Evolutionary conservation across 2,888 invertebrate species (phyloP).

Genomic region (Antheraea yamamai): DNA sequence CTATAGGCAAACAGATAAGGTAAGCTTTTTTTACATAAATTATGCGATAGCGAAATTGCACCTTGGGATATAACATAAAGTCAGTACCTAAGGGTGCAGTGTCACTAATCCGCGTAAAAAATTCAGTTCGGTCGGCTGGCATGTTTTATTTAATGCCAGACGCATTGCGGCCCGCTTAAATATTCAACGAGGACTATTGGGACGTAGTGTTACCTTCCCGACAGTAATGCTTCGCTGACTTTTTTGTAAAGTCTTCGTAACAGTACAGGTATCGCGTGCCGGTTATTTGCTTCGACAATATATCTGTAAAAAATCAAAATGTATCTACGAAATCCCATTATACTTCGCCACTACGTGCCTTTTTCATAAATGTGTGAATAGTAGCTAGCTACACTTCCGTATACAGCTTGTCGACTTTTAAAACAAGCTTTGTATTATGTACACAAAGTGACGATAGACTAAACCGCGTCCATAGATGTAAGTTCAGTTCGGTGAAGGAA

Average conservation of each 20-base stretch:
- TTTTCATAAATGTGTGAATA: too few relatives aligned
- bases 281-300: not conserved
- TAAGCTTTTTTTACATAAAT: not conserved
- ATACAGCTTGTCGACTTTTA: too few relatives aligned
- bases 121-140: conserved; percentile 61
- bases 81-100: conserved; percentile 46
- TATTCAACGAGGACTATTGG: conserved; percentile 69
- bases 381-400: too few relatives aligned
- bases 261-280: not conserved
- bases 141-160: conserved; percentile 72
- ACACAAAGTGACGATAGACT: too few relatives aligned
- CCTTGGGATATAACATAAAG: conserved; percentile 22
- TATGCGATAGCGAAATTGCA: conserved; percentile 5
- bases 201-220: conserved; percentile 33
- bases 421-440: too few relatives aligned
- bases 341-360: too few relatives aligned
- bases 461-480: too few relatives aligned
- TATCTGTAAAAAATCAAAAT: too few relatives aligned
- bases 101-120: conserved; percentile 60
- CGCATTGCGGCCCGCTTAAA: conserved; percentile 72
- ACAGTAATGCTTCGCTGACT: not conserved
- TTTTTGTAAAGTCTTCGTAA: not conserved
- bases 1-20: too few relatives aligned
- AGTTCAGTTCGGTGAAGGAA: too few relatives aligned
- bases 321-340: too few relatives aligned